Base-by-base conservation (phyloP, 1,140 invertebrate species). In the Cyphomyrmex costatus region DNA sequence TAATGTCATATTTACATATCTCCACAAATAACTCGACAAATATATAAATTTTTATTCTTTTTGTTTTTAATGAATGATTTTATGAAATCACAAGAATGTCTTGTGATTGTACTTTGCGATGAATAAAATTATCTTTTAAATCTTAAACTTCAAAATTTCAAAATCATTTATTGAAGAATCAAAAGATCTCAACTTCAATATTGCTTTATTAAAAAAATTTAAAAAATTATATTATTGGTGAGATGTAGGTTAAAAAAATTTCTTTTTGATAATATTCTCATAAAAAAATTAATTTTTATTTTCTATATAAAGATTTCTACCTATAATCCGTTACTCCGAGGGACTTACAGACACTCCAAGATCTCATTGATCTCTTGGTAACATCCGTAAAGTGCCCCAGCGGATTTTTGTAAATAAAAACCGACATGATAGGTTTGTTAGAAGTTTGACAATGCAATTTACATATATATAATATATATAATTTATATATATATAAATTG, bases 371-470 rank as follows among this genome's bases (percentile, higher is more conserved):
- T 51, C 27, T n/a, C 60, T 2, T 42, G 10, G 33, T 12, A 46
- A 21, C 24, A 49, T 8, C 3, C 6, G 27, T 5, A 10, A 33
- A 30, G 7, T 19, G 14, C n/a, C 24, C n/a, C 27, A 21, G 10
- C 4, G 14, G 30, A 36, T 68, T 30, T 33, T 61, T 79, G 77
- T 79, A 79, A 51, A 79, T 79, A 79, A 68, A 53, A 36, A n/a
- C n/a, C 8, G n/a, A 79, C 8, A 16, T 3, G 14, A 12, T 63
- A 77, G 24, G 19, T 63, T 65, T n/a, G 27, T 49, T 46, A 30
- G 19, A 65, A 78, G n/a, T 19, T 27, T 3, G 10, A 42, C 60
- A 3, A 65, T 78, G 24, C 24, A 49, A 33, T 58, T 53, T 58
- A 27, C 46, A 19, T 30, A n/a, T 73, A 12, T 73, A 27, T 36